A percentile compares a stretch with the other conserved stretches of the same genome.
Conservation (phyloP, 35 echinoderm and acorn worm species). For the Apostichopus parvimensis region DNA sequence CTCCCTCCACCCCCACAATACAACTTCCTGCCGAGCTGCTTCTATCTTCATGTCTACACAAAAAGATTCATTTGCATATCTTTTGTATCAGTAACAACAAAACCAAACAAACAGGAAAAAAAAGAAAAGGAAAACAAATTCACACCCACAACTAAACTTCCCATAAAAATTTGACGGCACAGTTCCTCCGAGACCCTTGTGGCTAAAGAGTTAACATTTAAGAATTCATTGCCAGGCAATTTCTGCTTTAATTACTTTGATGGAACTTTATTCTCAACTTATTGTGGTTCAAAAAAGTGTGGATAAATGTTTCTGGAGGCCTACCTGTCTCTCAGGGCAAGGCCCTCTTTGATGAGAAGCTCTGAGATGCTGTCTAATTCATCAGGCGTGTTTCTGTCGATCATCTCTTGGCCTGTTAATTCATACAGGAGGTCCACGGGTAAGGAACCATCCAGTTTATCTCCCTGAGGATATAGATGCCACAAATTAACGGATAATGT, state of each 20-base stretch:
- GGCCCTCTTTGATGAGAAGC: slow-evolving; percentile 75
- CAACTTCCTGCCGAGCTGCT: no score
- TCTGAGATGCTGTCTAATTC: slow-evolving; percentile 75
- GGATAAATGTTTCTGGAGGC: background rate
- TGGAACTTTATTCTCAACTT: background rate
- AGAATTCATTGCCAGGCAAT: background rate
- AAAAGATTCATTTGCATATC: no score
- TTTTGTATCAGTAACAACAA: no score
- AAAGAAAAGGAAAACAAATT: no score
- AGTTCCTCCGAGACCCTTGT: background rate
- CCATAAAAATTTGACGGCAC: no score
- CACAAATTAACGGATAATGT: background rate
- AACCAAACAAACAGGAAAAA: no score
- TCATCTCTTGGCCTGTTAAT: slow-evolving; percentile 66
- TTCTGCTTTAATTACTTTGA: background rate
- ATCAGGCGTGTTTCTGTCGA: slow-evolving; percentile 62
- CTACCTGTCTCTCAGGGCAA: slow-evolving; percentile 70
- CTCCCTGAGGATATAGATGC: slow-evolving; percentile 59
- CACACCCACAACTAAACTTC: no score
- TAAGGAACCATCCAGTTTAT: slow-evolving; percentile 47
- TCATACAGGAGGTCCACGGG: slow-evolving; percentile 88
- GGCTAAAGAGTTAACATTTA: background rate
- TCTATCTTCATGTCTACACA: no score
- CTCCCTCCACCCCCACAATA: no score
- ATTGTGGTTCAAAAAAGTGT: no score